Base-by-base conservation (phyloP, 2,888 invertebrate species). In the Ptychoptera albimana region DNA sequence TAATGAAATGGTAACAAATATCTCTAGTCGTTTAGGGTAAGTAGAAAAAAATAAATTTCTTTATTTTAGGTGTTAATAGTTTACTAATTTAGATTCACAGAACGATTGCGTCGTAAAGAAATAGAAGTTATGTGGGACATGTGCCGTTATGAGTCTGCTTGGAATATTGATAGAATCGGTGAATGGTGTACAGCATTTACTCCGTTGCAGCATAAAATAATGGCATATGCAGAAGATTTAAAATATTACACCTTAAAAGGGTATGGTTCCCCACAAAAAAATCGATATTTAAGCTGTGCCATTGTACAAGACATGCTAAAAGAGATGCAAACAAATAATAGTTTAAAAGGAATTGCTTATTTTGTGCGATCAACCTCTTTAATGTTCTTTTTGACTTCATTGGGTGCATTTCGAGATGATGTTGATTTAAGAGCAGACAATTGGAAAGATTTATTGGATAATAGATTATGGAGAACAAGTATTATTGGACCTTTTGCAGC, bases 101-200 rank as follows among this genome's bases (percentile, higher is more conserved):
- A 56, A 36, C 40, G 52, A 8, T 43, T 65, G 38, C 69, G 74
- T 45, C 58, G 63, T 45, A 67, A 69, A 1, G 63, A 72, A 8
- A 64, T 87, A 10, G 59, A 70, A 42, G 63, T 73, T 39, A 80
- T 87, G 66, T 88, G 81, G 57, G 78, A 85, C 50, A 77, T 82
- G 69, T 88, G 88, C 54, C 73, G 85, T 2, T 85, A 77, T 59
- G 80, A 85, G 53, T 85, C 83, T 59, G 80, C 86, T 0, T 83
- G 84, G 82, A 72, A 75, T 42, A 70, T 81, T 48, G 56, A 70
- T 52, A 59, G 71, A 54, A 63, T 70, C 55, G 82, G 85, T 2
- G 70, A 82, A 0, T 89, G 87, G 87, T 88, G 88, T 57, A 73
- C 78, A 23, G 74, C 71, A 1, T 87, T 88, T 58, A 75, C 73